phyloP scores from a whole-genome alignment of 2,113 vertebrate genomes.

The Machaerirhynchus nigripectus region DNA sequence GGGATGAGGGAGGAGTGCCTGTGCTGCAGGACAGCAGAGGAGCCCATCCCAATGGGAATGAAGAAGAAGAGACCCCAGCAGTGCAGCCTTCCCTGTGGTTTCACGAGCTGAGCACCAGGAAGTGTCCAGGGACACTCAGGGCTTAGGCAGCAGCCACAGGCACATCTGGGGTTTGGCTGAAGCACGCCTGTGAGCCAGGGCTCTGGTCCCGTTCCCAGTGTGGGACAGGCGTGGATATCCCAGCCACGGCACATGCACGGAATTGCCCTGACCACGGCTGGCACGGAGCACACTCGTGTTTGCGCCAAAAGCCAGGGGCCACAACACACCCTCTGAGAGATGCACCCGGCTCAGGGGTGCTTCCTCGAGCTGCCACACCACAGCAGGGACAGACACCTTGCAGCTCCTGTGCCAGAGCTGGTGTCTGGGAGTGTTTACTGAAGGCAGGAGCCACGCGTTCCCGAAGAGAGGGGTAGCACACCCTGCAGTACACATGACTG shows the following conservation, averaged over 20 bases:
- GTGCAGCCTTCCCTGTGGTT: background rate
- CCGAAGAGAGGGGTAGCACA: background rate
- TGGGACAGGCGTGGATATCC: background rate
- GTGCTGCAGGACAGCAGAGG: background rate
- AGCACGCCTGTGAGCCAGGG: background rate
- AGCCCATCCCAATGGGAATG: background rate
- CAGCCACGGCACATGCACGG: background rate
- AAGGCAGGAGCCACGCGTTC: background rate
- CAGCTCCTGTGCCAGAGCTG: slow-evolving; percentile 16
- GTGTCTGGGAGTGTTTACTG: background rate
- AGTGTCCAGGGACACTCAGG: background rate
- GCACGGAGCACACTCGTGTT: background rate
- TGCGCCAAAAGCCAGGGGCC: background rate
- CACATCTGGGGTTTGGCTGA: background rate
- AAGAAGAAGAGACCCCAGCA: fast-evolving
- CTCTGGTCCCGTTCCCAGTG: background rate
- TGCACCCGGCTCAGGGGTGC: background rate
- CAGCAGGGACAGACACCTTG: slow-evolving; percentile 17
- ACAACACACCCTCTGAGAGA: background rate
- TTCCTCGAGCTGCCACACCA: slow-evolving; percentile 2
- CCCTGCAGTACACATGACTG: background rate
- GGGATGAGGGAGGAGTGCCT: background rate
- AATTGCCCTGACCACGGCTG: background rate
- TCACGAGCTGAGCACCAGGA: background rate
- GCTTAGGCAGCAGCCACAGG: background rate